Base-by-base conservation (phyloP, 2,888 invertebrate species). In the Cerceris rybyensis region DNA sequence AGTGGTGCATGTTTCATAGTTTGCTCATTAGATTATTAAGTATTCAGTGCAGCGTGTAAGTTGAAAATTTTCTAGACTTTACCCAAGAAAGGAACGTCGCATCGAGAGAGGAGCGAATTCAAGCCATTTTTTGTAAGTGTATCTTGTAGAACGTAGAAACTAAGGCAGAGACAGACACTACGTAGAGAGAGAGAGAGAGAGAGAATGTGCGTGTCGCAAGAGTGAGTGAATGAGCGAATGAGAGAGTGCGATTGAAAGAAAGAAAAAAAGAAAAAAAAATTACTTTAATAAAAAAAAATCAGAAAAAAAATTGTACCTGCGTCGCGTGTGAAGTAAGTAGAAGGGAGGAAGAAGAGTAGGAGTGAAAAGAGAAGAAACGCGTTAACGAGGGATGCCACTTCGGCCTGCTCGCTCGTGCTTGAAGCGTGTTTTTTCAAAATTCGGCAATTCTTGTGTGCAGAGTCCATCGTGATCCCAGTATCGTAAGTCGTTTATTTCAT, bases 281-380 rank as follows among this genome's bases (percentile, higher is more conserved):
- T 76, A 82, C 76, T 82, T 82, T 65, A 67, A 73, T 60, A 54
- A 59, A 72, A 54, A 59, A 72, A 74, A 60, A 46, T 46, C 16
- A 42, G 59, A 63, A 72, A 43, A 43, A 88, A 89, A 87, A 86
- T 88, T 89, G 89, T 90, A 90, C 90, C 90, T 90, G 89, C 88
- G 88, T 88, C 85, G 78, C 87, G 86, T 87, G 86, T 82, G 83
- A 86, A 82, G 84, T 70, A 78, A 83, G 71, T 81, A 83, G 75
- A 59, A 75, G 55, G 61, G 42, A n/a, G n/a, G n/a, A n/a, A n/a
- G n/a, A n/a, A n/a, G n/a, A n/a, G n/a, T n/a, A n/a, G n/a, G n/a
- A n/a, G 16, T 63, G 68, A n/a, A 52, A 17, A 60, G 55, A 59
- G 43, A n/a, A 63, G 9, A 61, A 28, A 17, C 43, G 46, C 6